These are phyloP conservation scores for Jordanella pulchra DNA, from an alignment of 2,797 vertebrate genomes.

Conservation along the genomic window DNA sequence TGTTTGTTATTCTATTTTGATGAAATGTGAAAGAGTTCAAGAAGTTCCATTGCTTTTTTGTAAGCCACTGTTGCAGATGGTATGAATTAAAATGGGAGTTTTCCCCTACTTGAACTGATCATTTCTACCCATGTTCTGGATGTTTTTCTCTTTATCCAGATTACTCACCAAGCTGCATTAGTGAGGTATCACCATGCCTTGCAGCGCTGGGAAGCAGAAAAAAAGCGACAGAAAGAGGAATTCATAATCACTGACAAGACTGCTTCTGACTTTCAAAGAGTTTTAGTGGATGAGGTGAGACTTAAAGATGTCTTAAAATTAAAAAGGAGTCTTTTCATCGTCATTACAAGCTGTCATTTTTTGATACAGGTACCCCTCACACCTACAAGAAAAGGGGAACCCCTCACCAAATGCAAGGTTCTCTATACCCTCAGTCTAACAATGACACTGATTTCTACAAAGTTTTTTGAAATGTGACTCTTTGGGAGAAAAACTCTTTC, in stretches of 20 bases:
- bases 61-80: neutral
- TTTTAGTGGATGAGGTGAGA: constrained; percentile 40
- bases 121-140: neutral
- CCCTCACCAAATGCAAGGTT: constrained; percentile 80
- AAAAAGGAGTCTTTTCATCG: neutral
- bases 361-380: constrained; percentile 50
- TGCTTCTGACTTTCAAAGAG: constrained; percentile 11
- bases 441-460: neutral
- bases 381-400: constrained; percentile 36
- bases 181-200: constrained; percentile 74
- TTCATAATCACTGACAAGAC: constrained; percentile 85
- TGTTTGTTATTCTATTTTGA: neutral
- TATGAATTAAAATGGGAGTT: neutral
- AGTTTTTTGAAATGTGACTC: neutral
- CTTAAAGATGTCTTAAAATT: neutral
- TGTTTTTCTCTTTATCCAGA: constrained; percentile 63
- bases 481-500: neutral
- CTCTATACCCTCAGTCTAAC: neutral
- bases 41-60: neutral
- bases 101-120: neutral
- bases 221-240: constrained; percentile 77
- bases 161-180: constrained; percentile 76
- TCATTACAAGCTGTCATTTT: neutral
- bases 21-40: neutral
- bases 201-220: constrained; percentile 80